Percentiles rank a stretch among this genome's conserved stretches.
phyloP scores from a whole-genome alignment of 2,888 invertebrate genomes.

The Cephus spinipes region DNA sequence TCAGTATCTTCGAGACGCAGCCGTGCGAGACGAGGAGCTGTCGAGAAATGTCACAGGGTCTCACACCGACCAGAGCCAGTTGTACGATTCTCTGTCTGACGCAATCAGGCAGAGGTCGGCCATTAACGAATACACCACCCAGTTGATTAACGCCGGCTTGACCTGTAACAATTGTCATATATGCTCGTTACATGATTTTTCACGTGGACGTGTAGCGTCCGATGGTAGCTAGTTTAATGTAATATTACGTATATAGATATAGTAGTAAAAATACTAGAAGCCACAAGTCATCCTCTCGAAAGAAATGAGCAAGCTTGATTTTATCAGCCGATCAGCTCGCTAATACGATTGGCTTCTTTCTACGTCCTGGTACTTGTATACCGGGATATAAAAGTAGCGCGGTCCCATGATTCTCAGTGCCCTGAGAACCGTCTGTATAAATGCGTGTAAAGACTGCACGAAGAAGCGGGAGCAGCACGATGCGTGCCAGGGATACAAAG shows the following conservation, averaged over 20 bases:
- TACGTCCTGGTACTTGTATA: neutral
- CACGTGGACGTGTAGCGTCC: neutral
- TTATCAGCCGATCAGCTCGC: neutral
- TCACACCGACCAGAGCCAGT: constrained; percentile 91
- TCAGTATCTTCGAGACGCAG: constrained; percentile 96
- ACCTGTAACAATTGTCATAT: constrained; percentile 71
- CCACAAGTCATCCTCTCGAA: neutral
- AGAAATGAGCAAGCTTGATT: neutral
- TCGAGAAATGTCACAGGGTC: constrained; percentile 96
- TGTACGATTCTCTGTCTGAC: constrained; percentile 94
- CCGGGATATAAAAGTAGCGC: neutral
- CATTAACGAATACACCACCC: constrained; percentile 97
- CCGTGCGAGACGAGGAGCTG: constrained; percentile 96
- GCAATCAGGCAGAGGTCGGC: constrained; percentile 95
- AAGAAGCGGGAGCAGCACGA: neutral
- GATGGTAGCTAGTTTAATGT: neutral
- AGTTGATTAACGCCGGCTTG: constrained; percentile 98
- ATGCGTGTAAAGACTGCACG: neutral
- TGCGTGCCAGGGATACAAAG: neutral
- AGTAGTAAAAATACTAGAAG: neutral
- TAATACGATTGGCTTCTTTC: neutral
- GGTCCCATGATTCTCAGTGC: neutral
- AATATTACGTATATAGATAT: neutral
- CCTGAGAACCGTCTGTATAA: neutral
- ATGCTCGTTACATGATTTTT: neutral